These are phyloP conservation scores for Ardeotis arabs DNA, from an alignment of 2,113 vertebrate genomes.

Conservation along the genomic window DNA sequence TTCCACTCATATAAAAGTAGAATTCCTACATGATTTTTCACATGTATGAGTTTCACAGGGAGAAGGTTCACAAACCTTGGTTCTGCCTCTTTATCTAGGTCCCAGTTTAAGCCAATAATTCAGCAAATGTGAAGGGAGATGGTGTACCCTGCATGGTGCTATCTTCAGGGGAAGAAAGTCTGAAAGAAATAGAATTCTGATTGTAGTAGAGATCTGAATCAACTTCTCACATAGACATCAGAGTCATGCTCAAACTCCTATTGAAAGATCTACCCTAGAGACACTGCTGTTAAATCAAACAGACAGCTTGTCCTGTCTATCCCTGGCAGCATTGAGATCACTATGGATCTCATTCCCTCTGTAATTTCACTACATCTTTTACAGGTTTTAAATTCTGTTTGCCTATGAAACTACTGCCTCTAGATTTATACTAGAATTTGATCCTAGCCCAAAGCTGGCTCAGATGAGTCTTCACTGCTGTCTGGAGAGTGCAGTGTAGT, in stretches of 20 bases:
- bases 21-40: background rate
- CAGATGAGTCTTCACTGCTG: background rate
- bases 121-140: background rate
- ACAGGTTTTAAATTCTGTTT: background rate
- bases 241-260: background rate
- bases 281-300: background rate
- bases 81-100: background rate
- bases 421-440: background rate
- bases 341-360: background rate
- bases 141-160: background rate
- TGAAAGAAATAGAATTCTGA: background rate
- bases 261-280: background rate
- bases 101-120: background rate
- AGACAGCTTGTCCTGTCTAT: background rate
- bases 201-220: background rate
- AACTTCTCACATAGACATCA: background rate
- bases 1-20: background rate
- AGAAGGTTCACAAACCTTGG: background rate
- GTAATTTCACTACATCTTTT: background rate
- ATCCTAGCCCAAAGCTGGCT: background rate
- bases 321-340: background rate
- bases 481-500: background rate
- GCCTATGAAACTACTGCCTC: background rate
- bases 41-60: background rate
- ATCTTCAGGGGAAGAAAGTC: rapidly evolving